A percentile compares a stretch with the other conserved stretches of the same genome.
These are phyloP conservation scores for Oreonectes daqikongensis DNA, from an alignment of 2,797 vertebrate species.

Conservation along the genomic window DNA sequence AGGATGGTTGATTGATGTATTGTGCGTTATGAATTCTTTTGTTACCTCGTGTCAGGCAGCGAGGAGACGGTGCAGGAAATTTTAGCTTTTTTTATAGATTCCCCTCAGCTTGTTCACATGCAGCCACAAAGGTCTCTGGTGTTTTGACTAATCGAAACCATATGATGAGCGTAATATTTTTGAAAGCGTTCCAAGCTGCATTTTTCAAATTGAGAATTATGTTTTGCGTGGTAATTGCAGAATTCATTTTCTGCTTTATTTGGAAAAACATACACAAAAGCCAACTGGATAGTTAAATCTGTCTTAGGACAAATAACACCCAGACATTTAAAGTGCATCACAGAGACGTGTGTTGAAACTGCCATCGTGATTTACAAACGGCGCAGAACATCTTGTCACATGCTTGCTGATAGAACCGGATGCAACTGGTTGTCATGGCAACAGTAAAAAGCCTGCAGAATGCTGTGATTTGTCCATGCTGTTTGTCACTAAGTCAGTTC, in stretches of 20 bases:
- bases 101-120: slow-evolving; percentile 41
- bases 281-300: neutral
- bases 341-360: no score
- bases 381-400: no score
- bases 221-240: slow-evolving; percentile 7
- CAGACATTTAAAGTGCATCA: no score
- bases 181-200: neutral
- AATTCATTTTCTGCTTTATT: neutral
- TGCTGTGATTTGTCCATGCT: neutral
- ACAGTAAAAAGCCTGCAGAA: neutral
- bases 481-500: neutral
- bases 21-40: slow-evolving; percentile 48
- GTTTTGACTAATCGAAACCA: slow-evolving; percentile 39
- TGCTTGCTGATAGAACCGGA: neutral
- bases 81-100: slow-evolving; percentile 45
- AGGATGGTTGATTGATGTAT: slow-evolving; percentile 63
- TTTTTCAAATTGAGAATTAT: neutral
- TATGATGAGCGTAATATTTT: slow-evolving; percentile 37
- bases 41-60: slow-evolving; percentile 56
- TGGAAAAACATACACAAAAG: neutral
- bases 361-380: no score
- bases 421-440: neutral
- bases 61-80: slow-evolving; percentile 49
- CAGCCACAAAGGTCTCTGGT: slow-evolving; percentile 8
- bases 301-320: no score